phyloP scores from a whole-genome alignment of 2,888 invertebrate genomes.

The Aelia acuminata region DNA sequence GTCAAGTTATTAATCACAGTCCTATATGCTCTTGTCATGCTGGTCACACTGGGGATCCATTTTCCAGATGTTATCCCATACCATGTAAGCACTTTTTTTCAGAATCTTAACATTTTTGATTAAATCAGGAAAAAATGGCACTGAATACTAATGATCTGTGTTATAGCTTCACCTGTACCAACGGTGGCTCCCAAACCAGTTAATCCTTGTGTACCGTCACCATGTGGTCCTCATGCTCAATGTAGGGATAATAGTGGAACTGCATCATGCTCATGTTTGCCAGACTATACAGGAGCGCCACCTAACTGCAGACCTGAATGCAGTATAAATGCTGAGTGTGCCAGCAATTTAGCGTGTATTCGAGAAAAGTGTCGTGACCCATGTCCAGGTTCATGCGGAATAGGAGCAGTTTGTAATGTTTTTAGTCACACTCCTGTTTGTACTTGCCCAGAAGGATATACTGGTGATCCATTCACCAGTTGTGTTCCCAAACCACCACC shows the following conservation, averaged over 20 bases:
- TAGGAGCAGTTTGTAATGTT: conserved; percentile 85
- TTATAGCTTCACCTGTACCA: conserved; percentile 41
- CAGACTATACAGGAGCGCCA: conserved; percentile 83
- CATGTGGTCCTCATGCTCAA: conserved; percentile 84
- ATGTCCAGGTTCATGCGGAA: conserved; percentile 83
- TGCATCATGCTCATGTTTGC: conserved; percentile 82
- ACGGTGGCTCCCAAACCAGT: conserved; percentile 63
- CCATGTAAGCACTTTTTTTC: conserved; percentile 70
- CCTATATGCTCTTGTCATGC: conserved; percentile 79
- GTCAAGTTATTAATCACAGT: conserved; percentile 80
- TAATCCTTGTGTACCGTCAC: conserved; percentile 82
- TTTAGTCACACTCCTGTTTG: conserved; percentile 87
- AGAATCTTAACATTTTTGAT: neutral
- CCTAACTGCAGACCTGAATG: conserved; percentile 85
- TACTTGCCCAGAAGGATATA: conserved; percentile 79
- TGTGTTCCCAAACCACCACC: conserved; percentile 74
- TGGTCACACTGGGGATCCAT: conserved; percentile 73
- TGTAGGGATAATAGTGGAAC: conserved; percentile 82
- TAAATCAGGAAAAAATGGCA: neutral
- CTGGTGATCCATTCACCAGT: conserved; percentile 83
- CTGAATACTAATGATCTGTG: neutral
- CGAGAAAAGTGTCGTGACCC: conserved; percentile 81
- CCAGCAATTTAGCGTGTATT: conserved; percentile 77
- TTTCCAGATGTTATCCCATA: conserved; percentile 70
- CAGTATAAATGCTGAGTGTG: conserved; percentile 80